These are phyloP conservation scores for Drosophila mimica DNA, from an alignment of 2,888 invertebrate genomes.

Conservation along the genomic window DNA sequence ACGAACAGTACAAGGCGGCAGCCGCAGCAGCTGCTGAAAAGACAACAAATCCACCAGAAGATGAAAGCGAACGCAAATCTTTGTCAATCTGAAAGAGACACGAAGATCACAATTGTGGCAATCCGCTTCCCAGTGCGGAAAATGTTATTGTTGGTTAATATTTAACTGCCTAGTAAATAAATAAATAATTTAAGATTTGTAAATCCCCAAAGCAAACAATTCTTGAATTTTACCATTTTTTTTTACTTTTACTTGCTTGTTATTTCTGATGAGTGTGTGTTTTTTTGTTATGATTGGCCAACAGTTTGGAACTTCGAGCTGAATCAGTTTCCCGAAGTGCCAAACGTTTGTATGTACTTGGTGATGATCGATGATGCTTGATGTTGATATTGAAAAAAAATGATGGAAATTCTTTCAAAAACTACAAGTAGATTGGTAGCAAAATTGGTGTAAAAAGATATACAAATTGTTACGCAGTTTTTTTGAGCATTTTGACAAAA, in stretches of 20 bases:
- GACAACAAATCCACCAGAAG: neutral
- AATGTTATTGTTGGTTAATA: constrained; percentile 61
- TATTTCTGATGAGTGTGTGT: constrained; percentile 68
- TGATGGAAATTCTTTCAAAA: constrained; percentile 57
- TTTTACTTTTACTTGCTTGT: constrained; percentile 78
- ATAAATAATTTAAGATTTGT: constrained; percentile 6
- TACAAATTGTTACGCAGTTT: constrained; percentile 18
- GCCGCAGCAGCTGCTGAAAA: constrained; percentile 21
- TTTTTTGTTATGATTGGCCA: constrained; percentile 41
- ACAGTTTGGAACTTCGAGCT: constrained; percentile 25
- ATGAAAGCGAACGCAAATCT: neutral
- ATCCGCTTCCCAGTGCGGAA: constrained; percentile 1
- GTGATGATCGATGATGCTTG: constrained; percentile 53
- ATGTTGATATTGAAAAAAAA: constrained; percentile 46
- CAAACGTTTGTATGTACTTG: constrained; percentile 34
- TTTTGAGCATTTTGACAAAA: constrained; percentile 31
- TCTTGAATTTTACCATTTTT: constrained; percentile 55
- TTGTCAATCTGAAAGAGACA: neutral
- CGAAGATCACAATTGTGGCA: neutral
- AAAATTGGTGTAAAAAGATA: constrained; percentile 47
- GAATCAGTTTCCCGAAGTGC: constrained; percentile 19
- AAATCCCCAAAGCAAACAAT: neutral
- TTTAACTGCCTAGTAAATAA: constrained; percentile 55
- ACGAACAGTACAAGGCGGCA: constrained; percentile 69
- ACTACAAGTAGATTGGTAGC: constrained; percentile 70